phyloP scores from a whole-genome alignment of 2,888 invertebrate genomes.

The Ophioninae sp. region DNA sequence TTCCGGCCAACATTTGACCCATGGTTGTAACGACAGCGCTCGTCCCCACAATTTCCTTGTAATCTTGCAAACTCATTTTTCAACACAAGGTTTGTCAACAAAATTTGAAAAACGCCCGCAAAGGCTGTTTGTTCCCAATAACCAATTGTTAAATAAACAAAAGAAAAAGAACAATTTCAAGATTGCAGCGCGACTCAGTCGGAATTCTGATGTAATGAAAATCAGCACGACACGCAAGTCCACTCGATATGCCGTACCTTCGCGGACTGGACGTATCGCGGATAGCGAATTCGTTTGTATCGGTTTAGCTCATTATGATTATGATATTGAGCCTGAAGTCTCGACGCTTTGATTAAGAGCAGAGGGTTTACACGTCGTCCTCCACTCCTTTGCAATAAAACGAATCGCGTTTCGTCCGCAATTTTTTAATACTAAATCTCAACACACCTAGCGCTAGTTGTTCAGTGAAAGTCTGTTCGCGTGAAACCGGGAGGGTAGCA shows the following conservation, averaged over 20 bases:
- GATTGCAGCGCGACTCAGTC: neutral
- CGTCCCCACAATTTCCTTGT: constrained; percentile 86
- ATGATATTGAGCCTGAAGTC: constrained; percentile 11
- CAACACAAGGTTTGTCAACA: neutral
- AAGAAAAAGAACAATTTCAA: neutral
- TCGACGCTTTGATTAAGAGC: neutral
- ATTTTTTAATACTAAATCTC: no score
- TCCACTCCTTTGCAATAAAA: no score
- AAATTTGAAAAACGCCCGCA: neutral
- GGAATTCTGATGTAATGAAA: neutral
- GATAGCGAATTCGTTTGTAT: neutral
- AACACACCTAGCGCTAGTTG: no score
- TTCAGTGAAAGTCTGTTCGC: no score
- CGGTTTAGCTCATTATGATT: neutral
- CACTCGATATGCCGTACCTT: constrained; percentile 15
- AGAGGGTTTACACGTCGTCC: neutral
- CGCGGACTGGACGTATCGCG: constrained; percentile 7
- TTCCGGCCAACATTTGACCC: constrained; percentile 91
- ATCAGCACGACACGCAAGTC: neutral
- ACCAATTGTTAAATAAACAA: neutral
- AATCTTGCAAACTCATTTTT: constrained; percentile 84
- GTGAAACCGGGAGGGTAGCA: no score
- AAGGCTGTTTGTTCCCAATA: no score
- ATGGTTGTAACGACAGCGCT: constrained; percentile 90
- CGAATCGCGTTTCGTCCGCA: no score